A percentile compares a stretch with the other conserved stretches of the same genome.
Conservation (phyloP, 2,888 invertebrate genomes). For the Prosapia bicincta region DNA sequence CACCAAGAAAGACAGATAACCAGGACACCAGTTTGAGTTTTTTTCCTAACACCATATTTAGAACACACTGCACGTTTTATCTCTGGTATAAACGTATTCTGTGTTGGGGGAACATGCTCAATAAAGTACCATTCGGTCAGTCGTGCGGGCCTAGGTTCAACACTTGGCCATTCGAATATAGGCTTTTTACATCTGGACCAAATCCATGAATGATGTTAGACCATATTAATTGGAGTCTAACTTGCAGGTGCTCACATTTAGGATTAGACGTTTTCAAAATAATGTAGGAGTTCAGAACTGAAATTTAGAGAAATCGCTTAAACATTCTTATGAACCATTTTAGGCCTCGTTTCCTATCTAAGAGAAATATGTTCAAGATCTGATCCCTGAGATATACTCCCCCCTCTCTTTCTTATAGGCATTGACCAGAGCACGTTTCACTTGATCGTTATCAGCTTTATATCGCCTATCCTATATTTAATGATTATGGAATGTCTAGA, state of each 20-base stretch:
- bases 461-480: background rate
- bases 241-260: background rate
- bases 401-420: constrained; percentile 13
- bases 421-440: background rate
- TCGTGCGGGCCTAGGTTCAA: constrained; percentile 11
- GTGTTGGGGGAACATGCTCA: constrained; percentile 2
- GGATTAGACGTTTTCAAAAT: constrained; percentile 8
- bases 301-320: constrained; percentile 2
- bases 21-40: constrained; percentile 9
- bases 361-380: constrained; percentile 1
- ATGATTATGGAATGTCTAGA: background rate
- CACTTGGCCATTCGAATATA: constrained; percentile 2
- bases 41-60: constrained; percentile 6
- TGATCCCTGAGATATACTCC: constrained; percentile 14
- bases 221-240: background rate
- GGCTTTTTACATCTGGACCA: background rate
- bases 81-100: background rate
- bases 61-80: constrained; percentile 9
- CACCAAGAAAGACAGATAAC: constrained; percentile 11
- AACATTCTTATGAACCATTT: constrained; percentile 19
- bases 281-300: constrained; percentile 13
- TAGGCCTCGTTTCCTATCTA: constrained; percentile 4
- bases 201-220: background rate
- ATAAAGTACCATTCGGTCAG: constrained; percentile 13
- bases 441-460: background rate